phyloP scores from a whole-genome alignment of 2,888 invertebrate genomes.

The Brachyptera risi region DNA sequence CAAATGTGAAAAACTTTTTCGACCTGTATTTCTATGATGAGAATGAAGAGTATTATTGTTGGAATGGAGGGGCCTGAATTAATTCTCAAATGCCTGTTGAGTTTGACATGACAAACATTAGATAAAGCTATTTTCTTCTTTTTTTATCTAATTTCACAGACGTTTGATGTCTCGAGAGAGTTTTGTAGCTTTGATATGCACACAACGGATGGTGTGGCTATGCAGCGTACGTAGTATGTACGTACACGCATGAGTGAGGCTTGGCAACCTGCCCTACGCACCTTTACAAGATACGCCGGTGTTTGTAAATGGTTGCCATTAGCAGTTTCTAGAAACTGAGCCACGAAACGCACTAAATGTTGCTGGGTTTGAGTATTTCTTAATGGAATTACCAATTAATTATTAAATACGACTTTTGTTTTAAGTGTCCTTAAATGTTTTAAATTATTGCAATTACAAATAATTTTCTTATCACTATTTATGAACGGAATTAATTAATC shows the following conservation, averaged over 20 bases:
- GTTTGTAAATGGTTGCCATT: too few relatives aligned
- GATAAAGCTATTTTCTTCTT: neutral
- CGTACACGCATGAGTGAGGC: too few relatives aligned
- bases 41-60: neutral
- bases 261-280: too few relatives aligned
- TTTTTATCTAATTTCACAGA: too few relatives aligned
- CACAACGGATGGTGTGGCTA: neutral
- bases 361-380: neutral
- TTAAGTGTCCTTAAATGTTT: slow-evolving; percentile 12
- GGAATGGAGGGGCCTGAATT: neutral
- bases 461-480: too few relatives aligned
- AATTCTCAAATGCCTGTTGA: neutral
- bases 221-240: too few relatives aligned
- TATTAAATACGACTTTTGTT: neutral
- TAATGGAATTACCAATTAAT: slow-evolving; percentile 1
- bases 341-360: neutral
- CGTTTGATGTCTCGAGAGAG: too few relatives aligned
- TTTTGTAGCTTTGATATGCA: neutral
- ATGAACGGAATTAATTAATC: too few relatives aligned
- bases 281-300: too few relatives aligned
- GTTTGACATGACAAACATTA: neutral
- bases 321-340: too few relatives aligned
- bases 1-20: neutral
- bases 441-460: slow-evolving; percentile 6
- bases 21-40: neutral